These are phyloP conservation scores for Yponomeuta sedellus DNA, from an alignment of 2,888 invertebrate genomes.

Conservation along the genomic window DNA sequence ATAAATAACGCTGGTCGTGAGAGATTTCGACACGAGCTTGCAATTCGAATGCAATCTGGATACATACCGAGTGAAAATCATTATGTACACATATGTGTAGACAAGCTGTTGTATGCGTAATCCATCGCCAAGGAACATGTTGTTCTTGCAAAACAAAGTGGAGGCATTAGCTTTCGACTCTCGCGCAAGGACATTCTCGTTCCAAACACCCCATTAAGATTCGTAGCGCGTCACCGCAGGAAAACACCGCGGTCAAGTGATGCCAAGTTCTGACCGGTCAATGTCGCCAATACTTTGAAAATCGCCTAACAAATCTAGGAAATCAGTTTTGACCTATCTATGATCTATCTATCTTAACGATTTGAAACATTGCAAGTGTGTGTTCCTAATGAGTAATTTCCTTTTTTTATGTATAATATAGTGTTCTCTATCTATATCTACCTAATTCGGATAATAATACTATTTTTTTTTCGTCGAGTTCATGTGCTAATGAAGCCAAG, in stretches of 20 bases:
- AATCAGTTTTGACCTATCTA: no score
- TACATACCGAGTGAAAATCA: constrained; percentile 13
- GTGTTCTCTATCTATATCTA: no score
- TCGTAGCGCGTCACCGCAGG: constrained; percentile 34
- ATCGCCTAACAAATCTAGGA: no score
- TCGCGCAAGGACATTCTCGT: constrained; percentile 56
- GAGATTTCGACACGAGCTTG: neutral
- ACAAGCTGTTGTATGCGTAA: constrained; percentile 35
- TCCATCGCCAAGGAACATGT: constrained; percentile 31
- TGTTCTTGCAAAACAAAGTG: constrained; percentile 53
- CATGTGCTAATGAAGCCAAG: no score
- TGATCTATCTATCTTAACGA: no score
- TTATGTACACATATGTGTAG: constrained; percentile 1
- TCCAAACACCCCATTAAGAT: constrained; percentile 37
- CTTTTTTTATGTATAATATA: no score
- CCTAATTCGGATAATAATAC: no score
- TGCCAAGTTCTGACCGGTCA: no score
- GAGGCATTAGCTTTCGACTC: constrained; percentile 49
- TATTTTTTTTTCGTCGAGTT: no score
- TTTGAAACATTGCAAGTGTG: no score
- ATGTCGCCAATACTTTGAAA: no score
- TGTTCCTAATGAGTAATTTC: no score
- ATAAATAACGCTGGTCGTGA: neutral
- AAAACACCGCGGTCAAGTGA: constrained; percentile 25
- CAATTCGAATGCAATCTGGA: neutral